phyloP scores from a whole-genome alignment of 2,113 vertebrate species.

The Myiopsitta monachus region DNA sequence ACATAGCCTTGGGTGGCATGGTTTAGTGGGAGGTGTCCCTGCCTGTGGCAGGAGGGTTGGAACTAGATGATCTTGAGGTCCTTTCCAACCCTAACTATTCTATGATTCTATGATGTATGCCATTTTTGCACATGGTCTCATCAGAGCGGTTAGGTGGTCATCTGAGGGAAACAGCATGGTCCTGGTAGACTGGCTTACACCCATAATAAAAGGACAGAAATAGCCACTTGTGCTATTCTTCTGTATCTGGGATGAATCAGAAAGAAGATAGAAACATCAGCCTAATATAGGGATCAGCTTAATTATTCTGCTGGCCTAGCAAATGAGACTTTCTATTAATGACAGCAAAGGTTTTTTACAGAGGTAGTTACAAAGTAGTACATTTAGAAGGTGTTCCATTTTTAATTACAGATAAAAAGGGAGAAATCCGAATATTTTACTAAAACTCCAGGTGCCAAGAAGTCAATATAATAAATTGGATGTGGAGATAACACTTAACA shows the following conservation, averaged over 20 bases:
- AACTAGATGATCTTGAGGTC: no score
- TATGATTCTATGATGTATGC: neutral
- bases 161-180: neutral
- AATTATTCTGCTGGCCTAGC: neutral
- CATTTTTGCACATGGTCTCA: neutral
- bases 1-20: no score
- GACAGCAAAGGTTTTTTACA: neutral
- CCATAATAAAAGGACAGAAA: neutral
- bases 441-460: neutral
- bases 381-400: neutral
- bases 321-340: neutral
- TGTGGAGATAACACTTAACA: neutral
- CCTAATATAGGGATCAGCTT: neutral
- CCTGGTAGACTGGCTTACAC: neutral
- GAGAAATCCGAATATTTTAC: neutral
- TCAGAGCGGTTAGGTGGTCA: neutral
- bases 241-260: neutral
- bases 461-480: neutral
- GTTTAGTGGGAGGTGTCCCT: no score
- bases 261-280: neutral
- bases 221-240: neutral
- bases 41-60: no score
- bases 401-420: constrained; percentile 6
- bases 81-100: no score
- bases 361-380: neutral